A percentile compares a stretch with the other conserved stretches of the same genome.
These are phyloP conservation scores for Anthonomus grandis DNA, from an alignment of 1,140 invertebrate genomes.

Conservation along the genomic window DNA sequence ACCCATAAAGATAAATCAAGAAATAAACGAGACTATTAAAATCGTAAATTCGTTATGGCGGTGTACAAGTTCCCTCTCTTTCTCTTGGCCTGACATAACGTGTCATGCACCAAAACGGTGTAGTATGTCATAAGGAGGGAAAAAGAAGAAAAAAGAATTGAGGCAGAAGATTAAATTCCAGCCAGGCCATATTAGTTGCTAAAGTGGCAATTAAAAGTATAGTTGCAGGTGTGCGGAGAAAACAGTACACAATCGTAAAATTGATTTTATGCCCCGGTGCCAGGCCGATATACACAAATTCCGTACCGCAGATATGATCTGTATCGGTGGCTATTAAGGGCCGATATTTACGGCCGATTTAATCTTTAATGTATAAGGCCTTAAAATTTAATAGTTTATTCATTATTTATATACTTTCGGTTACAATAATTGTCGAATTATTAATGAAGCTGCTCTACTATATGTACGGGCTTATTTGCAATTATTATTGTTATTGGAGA, in stretches of 20 bases:
- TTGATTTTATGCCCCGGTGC: conserved; percentile 39
- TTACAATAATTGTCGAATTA: conserved; percentile 26
- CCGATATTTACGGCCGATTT: conserved; percentile 39
- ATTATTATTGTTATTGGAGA: conserved; percentile 9
- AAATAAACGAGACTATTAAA: neutral
- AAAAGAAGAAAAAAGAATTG: conserved; percentile 15
- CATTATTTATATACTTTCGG: conserved; percentile 33
- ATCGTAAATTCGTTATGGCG: conserved; percentile 14
- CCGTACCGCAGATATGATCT: conserved; percentile 42
- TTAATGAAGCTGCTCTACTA: conserved; percentile 11
- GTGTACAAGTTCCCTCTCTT: neutral
- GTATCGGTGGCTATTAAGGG: conserved; percentile 32
- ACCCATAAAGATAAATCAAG: conserved; percentile 12
- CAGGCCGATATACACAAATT: conserved; percentile 39
- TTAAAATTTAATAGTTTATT: conserved; percentile 42
- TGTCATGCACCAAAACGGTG: conserved; percentile 19
- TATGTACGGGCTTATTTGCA: conserved; percentile 10
- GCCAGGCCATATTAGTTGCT: conserved; percentile 31
- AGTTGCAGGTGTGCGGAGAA: conserved; percentile 39
- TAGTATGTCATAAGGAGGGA: conserved; percentile 14
- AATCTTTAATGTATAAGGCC: conserved; percentile 40
- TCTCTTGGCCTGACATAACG: conserved; percentile 17
- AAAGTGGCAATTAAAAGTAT: conserved; percentile 41
- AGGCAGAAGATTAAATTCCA: conserved; percentile 28
- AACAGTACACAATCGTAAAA: conserved; percentile 35